phyloP scores from a whole-genome alignment of 2,797 vertebrate genomes.

The Arctocebus calabarensis region DNA sequence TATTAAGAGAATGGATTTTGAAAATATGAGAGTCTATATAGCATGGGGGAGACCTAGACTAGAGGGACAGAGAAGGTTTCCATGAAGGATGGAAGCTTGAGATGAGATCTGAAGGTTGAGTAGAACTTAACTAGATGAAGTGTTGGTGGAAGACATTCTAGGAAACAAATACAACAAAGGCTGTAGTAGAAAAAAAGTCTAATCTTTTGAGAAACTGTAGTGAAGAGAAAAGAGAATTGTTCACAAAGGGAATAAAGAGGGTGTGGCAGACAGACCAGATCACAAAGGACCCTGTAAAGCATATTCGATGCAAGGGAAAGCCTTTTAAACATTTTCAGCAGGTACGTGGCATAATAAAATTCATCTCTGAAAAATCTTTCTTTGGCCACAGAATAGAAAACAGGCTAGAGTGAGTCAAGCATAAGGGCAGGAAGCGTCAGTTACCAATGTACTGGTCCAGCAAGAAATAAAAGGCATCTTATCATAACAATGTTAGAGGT shows the following conservation, averaged over 20 bases:
- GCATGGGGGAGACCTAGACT: neutral
- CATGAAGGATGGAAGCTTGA: neutral
- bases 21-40: neutral
- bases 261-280: neutral
- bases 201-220: neutral
- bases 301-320: neutral
- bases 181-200: neutral
- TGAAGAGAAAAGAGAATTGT: neutral
- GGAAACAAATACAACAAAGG: neutral
- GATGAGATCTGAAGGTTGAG: neutral
- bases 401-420: neutral
- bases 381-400: neutral
- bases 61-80: neutral
- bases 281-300: neutral
- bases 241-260: neutral
- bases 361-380: neutral
- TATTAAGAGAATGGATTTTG: neutral
- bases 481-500: neutral
- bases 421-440: neutral
- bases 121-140: neutral
- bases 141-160: neutral
- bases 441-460: neutral
- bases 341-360: neutral
- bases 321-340: conserved; percentile 16
- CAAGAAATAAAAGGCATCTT: conserved; percentile 22